Evolutionary conservation across 2,113 vertebrate genomes (phyloP), one percentile per base, ranked within the genome.

Genomic region (Heterotis niloticus): DNA sequence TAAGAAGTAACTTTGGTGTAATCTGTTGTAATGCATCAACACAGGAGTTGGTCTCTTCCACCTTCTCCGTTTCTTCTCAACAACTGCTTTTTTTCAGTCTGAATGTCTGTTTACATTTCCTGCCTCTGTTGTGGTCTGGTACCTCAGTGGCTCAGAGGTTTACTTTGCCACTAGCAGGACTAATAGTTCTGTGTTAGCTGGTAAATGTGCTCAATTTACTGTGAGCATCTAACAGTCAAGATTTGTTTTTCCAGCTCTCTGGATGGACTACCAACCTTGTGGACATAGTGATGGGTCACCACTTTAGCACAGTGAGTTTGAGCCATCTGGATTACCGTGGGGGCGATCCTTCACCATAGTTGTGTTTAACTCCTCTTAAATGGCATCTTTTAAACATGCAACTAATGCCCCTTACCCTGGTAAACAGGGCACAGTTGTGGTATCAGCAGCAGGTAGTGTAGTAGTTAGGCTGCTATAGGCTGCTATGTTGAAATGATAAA

Each of bases 221-320:
- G n/a, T 17, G 75, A 23, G 20, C 12, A 18, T 66, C n/a, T 52
- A 67, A 65, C 29, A 17, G 29, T 26, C 70, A 23, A 68, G 26
- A 1, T 16, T 18, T 76, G 80, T 44, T 76, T 86, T 79, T 91
- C 57, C 82, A 99, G 97, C 87, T 99, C 84, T 94, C 96, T 70
- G 95, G 96, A 72, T 96, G 96, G 95, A 99, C 96, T 66, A 95
- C 92, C 81, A 98, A 94, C 87, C 85, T 98, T 81, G 94, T 96
- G 73, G 97, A 99, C 84, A 92, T 91, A 80, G 95, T 98, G 85
- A 92, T 99, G 93, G 92, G 88, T 1, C 96, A 99, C 84, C 96
- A 96, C 87, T 99, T 99, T 89, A 96, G 96, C 77, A 90, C 93
- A 11, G 97, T 98, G 92, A 96, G 95, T 92, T 94, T 92, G 83